Percentiles rank a stretch among this genome's conserved stretches.
Conservation (phyloP, 1,140 invertebrate species). For the Mizuhopecten yessoensis region DNA sequence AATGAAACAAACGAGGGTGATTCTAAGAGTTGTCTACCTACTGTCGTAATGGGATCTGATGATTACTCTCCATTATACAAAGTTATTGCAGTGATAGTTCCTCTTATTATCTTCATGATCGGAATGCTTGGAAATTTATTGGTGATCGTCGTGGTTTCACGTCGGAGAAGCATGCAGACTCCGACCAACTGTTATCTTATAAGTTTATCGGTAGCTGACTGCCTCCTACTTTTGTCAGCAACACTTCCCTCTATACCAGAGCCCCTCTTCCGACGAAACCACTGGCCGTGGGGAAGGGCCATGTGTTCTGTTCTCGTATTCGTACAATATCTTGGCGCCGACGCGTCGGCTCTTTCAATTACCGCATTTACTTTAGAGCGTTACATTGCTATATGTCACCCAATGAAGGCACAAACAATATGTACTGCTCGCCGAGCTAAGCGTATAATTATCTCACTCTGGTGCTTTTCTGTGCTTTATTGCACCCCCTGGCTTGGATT, state of each 20-base stretch:
- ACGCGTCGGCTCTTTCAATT: conserved; percentile 94
- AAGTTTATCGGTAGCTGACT: conserved; percentile 94
- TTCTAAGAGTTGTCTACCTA: background rate
- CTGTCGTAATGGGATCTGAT: background rate
- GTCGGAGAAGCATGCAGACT: conserved; percentile 83
- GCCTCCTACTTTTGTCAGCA: conserved; percentile 89
- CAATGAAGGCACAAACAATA: conserved; percentile 91
- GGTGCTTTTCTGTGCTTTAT: conserved; percentile 84
- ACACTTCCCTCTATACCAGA: conserved; percentile 86
- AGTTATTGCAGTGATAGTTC: conserved; percentile 60
- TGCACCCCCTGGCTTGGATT: conserved; percentile 71
- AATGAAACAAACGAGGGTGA: background rate
- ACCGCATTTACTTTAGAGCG: conserved; percentile 96
- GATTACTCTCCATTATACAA: conserved; percentile 62
- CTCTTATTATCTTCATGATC: conserved; percentile 55
- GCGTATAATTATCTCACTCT: conserved; percentile 84
- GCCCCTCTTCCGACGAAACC: conserved; percentile 85
- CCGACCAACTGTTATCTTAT: conserved; percentile 94
- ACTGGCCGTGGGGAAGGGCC: conserved; percentile 86
- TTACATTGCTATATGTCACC: conserved; percentile 96
- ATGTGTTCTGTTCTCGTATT: conserved; percentile 87
- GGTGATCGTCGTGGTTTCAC: conserved; percentile 82
- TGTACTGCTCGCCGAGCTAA: conserved; percentile 85
- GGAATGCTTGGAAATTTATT: conserved; percentile 71
- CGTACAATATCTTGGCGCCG: conserved; percentile 87